These are phyloP conservation scores for Oncorhynchus kisutch DNA, from an alignment of 2,113 vertebrate genomes.

Conservation along the genomic window DNA sequence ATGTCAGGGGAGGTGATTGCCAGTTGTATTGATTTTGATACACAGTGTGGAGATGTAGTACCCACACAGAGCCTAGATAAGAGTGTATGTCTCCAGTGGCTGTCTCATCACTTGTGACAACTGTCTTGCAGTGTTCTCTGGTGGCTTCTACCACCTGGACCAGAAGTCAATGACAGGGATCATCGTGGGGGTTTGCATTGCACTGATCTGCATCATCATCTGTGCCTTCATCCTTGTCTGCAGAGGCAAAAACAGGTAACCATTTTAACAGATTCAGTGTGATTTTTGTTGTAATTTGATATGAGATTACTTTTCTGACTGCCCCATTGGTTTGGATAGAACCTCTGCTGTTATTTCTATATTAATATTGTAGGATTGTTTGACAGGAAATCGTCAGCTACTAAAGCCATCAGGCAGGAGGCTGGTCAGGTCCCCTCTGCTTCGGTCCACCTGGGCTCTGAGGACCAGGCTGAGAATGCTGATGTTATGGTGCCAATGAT, in stretches of 20 bases:
- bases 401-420: constrained; percentile 75
- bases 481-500: constrained; percentile 78
- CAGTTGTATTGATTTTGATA: neutral
- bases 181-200: constrained; percentile 91
- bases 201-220: constrained; percentile 91
- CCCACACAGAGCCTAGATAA: neutral
- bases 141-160: constrained; percentile 89
- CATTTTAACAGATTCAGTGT: neutral
- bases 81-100: neutral
- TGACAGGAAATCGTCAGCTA: constrained; percentile 82
- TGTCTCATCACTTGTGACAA: constrained; percentile 16
- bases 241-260: constrained; percentile 88
- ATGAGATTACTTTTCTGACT: no score
- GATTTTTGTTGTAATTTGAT: no score
- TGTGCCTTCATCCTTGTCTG: constrained; percentile 89
- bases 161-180: constrained; percentile 93
- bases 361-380: constrained; percentile 14
- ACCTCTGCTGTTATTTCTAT: neutral
- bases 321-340: neutral
- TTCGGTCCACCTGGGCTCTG: constrained; percentile 55
- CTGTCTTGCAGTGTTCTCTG: constrained; percentile 76
- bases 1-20: neutral
- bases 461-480: constrained; percentile 68
- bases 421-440: constrained; percentile 55
- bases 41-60: neutral